A percentile compares a stretch with the other conserved stretches of the same genome.
phyloP scores from a whole-genome alignment of 2,888 invertebrate genomes.

The Lepidochitona cinerea region DNA sequence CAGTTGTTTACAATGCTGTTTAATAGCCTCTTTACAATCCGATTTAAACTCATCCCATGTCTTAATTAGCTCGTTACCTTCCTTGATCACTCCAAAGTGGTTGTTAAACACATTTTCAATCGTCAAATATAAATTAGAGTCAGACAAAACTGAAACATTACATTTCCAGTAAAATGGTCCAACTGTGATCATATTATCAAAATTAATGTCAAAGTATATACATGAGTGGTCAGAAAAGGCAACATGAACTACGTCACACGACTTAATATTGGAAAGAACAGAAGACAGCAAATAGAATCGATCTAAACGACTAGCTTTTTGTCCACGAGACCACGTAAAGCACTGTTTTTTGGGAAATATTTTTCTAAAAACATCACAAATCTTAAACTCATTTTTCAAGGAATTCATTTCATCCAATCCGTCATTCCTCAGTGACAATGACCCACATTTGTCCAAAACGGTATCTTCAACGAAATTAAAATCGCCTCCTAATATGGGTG shows the following conservation, averaged over 20 bases:
- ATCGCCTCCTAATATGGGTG: conserved; percentile 20
- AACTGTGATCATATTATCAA: not conserved
- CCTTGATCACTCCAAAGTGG: not conserved
- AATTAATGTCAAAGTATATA: not conserved
- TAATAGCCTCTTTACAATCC: not conserved
- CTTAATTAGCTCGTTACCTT: not conserved
- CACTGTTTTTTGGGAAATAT: conserved; percentile 10
- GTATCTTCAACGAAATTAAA: conserved; percentile 25
- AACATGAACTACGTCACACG: not conserved
- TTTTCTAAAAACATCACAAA: conserved; percentile 18
- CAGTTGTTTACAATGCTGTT: not conserved
- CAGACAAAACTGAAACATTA: not conserved
- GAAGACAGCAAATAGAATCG: not conserved
- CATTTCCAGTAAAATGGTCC: not conserved
- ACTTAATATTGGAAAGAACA: not conserved
- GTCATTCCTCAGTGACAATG: too few relatives aligned
- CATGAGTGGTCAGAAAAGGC: not conserved
- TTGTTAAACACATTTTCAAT: not conserved
- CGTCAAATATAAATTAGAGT: not conserved
- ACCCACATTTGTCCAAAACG: conserved; percentile 18
- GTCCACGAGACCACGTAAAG: not conserved
- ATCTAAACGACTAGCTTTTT: not conserved
- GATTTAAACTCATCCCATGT: not conserved
- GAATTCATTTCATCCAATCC: conserved; percentile 11
- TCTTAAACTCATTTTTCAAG: conserved; percentile 15